Evolutionary conservation across 2,888 invertebrate genomes (phyloP).

Genomic region (Phyllotreta cruciferae): DNA sequence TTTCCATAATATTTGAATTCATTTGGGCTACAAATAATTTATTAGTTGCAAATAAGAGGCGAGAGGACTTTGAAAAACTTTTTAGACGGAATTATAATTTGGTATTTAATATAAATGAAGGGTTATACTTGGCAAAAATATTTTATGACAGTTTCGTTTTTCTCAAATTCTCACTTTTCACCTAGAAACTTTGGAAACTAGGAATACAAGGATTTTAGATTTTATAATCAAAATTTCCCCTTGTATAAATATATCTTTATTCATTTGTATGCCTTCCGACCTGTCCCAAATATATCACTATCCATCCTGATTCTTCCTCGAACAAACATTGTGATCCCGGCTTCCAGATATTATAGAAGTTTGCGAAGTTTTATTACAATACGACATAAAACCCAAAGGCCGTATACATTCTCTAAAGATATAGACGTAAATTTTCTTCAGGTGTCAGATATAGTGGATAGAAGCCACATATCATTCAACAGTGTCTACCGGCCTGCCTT

Average conservation of each 20-base stretch:
- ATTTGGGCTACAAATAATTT: too few relatives aligned
- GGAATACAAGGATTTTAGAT: too few relatives aligned
- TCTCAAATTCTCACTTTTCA: too few relatives aligned
- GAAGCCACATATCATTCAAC: constrained; percentile 38
- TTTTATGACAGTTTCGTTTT: too few relatives aligned
- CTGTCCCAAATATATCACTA: constrained; percentile 16
- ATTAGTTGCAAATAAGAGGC: background rate
- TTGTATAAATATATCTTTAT: background rate
- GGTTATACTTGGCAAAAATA: too few relatives aligned
- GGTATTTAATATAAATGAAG: too few relatives aligned
- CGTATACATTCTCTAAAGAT: constrained; percentile 37
- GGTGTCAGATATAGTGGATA: constrained; percentile 40
- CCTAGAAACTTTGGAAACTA: too few relatives aligned
- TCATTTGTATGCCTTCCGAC: constrained; percentile 5
- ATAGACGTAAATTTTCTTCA: constrained; percentile 43
- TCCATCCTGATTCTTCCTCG: constrained; percentile 5
- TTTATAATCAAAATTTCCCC: too few relatives aligned
- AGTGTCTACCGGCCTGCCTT: constrained; percentile 31
- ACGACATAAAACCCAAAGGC: constrained; percentile 37
- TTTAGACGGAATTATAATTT: too few relatives aligned
- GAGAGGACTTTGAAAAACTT: background rate
- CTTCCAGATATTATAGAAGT: constrained; percentile 21
- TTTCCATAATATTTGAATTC: too few relatives aligned
- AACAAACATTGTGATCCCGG: constrained; percentile 15
- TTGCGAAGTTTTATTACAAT: constrained; percentile 41